A percentile compares a stretch with the other conserved stretches of the same genome.
These are phyloP conservation scores for Prosapia bicincta DNA, from an alignment of 2,888 invertebrate species.

Conservation along the genomic window DNA sequence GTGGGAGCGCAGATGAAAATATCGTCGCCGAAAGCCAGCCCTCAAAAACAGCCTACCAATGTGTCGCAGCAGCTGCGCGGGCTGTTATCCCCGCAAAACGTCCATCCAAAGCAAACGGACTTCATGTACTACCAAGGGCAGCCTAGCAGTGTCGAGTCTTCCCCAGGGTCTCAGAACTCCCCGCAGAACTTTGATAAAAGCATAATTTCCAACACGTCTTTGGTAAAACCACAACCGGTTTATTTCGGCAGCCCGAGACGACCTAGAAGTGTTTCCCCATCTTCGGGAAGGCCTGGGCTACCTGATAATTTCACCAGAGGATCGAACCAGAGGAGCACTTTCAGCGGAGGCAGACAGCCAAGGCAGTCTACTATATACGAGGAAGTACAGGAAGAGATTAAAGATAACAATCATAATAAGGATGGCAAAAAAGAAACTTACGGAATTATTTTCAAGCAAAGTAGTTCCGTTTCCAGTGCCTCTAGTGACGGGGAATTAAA, in stretches of 20 bases:
- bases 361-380: constrained; percentile 33
- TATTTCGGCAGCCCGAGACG: constrained; percentile 16
- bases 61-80: constrained; percentile 18
- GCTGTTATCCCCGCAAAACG: constrained; percentile 9
- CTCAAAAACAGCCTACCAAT: constrained; percentile 5
- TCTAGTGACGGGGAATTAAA: constrained; percentile 13
- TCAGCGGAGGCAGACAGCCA: constrained; percentile 18
- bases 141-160: constrained; percentile 17
- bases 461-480: constrained; percentile 25
- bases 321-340: constrained; percentile 23
- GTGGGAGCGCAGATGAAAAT: constrained; percentile 43
- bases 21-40: constrained; percentile 38
- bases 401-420: neutral
- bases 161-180: constrained; percentile 25
- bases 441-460: constrained; percentile 36
- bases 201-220: neutral
- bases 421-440: constrained; percentile 16
- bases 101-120: constrained; percentile 1
- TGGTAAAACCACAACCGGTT: constrained; percentile 26
- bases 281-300: constrained; percentile 11
- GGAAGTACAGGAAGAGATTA: constrained; percentile 27
- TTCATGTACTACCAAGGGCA: constrained; percentile 3
- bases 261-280: constrained; percentile 27
- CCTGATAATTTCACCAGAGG: constrained; percentile 24
- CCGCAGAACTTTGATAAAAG: constrained; percentile 9